These are phyloP conservation scores for Campaea margaritaria DNA, from an alignment of 2,888 invertebrate genomes.

Conservation along the genomic window DNA sequence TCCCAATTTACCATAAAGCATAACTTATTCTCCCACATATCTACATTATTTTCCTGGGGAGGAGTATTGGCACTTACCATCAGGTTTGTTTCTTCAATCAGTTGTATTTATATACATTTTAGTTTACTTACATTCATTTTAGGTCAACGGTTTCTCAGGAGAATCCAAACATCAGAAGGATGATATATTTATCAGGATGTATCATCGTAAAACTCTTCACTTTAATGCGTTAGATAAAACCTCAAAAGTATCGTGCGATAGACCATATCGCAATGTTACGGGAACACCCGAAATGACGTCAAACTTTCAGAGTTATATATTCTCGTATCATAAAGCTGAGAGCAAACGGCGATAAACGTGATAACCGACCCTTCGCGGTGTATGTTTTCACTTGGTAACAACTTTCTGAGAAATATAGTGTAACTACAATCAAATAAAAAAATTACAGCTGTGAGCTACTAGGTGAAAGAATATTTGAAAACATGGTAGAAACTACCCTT, in stretches of 20 bases:
- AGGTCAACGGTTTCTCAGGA: too few species aligned
- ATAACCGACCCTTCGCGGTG: slow-evolving; percentile 11
- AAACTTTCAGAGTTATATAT: slow-evolving; percentile 19
- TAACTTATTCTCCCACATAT: too few species aligned
- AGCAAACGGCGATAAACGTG: slow-evolving; percentile 27
- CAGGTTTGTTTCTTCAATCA: too few species aligned
- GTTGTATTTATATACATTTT: too few species aligned
- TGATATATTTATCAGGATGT: neutral
- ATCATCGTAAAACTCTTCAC: slow-evolving; percentile 5
- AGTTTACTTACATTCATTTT: too few species aligned
- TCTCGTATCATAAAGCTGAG: slow-evolving; percentile 21
- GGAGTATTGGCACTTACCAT: too few species aligned
- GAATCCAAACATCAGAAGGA: too few species aligned
- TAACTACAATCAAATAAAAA: neutral
- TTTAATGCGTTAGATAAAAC: slow-evolving; percentile 28
- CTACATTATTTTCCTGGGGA: too few species aligned
- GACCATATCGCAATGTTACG: slow-evolving; percentile 19
- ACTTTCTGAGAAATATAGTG: neutral
- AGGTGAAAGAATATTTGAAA: too few species aligned
- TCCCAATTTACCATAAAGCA: too few species aligned
- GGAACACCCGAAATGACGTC: slow-evolving; percentile 26
- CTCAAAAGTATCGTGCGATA: slow-evolving; percentile 14
- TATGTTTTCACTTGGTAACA: neutral
- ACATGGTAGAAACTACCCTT: too few species aligned
- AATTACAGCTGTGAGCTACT: too few species aligned